phyloP scores from a whole-genome alignment of 2,888 invertebrate genomes.

The Bombyx huttoni region DNA sequence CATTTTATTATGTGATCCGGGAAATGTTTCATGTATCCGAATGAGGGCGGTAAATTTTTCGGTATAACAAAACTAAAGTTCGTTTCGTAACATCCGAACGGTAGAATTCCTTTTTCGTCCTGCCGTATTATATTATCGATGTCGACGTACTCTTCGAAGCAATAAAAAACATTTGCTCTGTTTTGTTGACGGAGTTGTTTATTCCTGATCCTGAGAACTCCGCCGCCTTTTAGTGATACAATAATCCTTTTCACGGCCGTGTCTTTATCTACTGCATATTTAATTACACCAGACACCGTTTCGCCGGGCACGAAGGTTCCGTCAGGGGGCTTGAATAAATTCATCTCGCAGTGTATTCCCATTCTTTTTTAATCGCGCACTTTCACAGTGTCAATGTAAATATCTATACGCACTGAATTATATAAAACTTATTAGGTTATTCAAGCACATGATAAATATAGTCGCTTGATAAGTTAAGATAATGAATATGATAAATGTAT shows the following conservation, averaged over 20 bases:
- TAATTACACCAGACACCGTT: conserved; percentile 21
- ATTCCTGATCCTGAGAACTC: conserved; percentile 8
- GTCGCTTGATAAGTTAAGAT: too few relatives aligned
- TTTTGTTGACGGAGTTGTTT: conserved; percentile 3
- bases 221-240: conserved; percentile 20
- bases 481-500: too few relatives aligned
- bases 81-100: conserved; percentile 17
- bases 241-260: conserved; percentile 20
- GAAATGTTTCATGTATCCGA: conserved; percentile 9
- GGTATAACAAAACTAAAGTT: conserved; percentile 23
- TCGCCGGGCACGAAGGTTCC: conserved; percentile 21
- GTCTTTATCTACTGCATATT: conserved; percentile 22
- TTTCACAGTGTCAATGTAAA: background rate
- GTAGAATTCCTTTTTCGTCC: conserved; percentile 7
- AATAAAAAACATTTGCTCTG: conserved; percentile 3
- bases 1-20: conserved; percentile 11
- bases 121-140: conserved; percentile 10
- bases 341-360: conserved; percentile 28
- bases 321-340: conserved; percentile 18
- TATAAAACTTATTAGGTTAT: background rate
- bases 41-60: conserved; percentile 17
- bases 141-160: conserved; percentile 15
- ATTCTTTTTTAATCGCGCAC: conserved; percentile 9
- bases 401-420: background rate
- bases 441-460: too few relatives aligned